Conservation (phyloP, 2,113 vertebrate genomes). For the Falcunculus frontatus region DNA sequence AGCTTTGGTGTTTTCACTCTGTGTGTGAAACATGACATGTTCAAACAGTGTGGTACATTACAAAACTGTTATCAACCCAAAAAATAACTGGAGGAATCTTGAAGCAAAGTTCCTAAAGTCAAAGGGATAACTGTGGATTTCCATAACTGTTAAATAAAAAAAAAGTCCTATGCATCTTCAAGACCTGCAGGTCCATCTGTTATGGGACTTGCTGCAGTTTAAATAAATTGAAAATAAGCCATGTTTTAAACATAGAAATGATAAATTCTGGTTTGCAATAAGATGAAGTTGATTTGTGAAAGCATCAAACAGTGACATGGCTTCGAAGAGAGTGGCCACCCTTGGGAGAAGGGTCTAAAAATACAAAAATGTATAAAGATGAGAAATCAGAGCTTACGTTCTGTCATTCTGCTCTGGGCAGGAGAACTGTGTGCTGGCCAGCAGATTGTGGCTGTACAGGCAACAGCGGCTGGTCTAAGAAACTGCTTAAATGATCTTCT, state of each 20-base stretch:
- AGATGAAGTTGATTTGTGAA: background rate
- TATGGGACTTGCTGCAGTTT: background rate
- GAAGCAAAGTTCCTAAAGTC: background rate
- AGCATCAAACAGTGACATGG: background rate
- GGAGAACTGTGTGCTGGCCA: too few species aligned
- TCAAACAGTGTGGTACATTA: background rate
- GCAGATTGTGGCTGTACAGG: background rate
- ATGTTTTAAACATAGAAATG: background rate
- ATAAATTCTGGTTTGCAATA: background rate
- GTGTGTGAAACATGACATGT: background rate
- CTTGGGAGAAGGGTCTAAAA: background rate
- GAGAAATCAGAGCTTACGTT: background rate
- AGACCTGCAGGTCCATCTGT: background rate
- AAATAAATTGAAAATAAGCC: background rate
- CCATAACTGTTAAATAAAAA: background rate
- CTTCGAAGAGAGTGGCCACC: background rate
- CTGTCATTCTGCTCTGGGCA: background rate
- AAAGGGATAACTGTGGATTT: background rate
- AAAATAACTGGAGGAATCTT: background rate
- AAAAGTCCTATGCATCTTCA: background rate
- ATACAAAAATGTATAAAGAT: too few species aligned
- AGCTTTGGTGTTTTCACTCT: background rate
- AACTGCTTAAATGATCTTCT: background rate
- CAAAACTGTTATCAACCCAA: background rate
- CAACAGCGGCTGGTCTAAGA: background rate